These are phyloP conservation scores for Varanus komodoensis DNA, from an alignment of 2,113 vertebrate genomes.

Conservation along the genomic window DNA sequence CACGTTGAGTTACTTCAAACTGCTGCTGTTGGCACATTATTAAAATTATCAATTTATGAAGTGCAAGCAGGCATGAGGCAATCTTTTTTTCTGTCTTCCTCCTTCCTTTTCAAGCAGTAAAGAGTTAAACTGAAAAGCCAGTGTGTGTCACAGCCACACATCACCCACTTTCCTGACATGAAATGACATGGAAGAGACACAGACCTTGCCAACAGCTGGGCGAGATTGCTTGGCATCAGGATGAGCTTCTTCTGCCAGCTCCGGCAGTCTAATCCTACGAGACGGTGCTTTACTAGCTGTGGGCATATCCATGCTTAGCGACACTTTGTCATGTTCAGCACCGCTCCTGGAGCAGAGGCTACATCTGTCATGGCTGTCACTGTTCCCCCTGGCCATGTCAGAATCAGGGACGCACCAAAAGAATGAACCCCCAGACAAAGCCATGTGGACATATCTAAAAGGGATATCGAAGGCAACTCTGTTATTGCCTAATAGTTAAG, in stretches of 20 bases:
- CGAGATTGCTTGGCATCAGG: fast-evolving
- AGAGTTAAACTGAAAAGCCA: slow-evolving; percentile 26
- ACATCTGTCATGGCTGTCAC: neutral
- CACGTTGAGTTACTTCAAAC: slow-evolving; percentile 69
- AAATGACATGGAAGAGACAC: neutral
- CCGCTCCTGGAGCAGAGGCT: neutral
- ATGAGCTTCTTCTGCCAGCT: fast-evolving
- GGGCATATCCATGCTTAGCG: fast-evolving
- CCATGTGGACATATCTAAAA: neutral
- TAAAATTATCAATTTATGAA: slow-evolving; percentile 67
- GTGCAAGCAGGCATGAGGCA: slow-evolving; percentile 33
- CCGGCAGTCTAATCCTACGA: neutral
- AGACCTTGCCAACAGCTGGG: neutral
- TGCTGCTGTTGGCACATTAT: slow-evolving; percentile 73
- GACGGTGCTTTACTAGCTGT: neutral
- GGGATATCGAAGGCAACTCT: neutral
- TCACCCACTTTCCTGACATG: neutral
- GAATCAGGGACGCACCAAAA: neutral
- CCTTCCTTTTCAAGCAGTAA: slow-evolving; percentile 47
- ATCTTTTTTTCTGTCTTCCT: slow-evolving; percentile 1
- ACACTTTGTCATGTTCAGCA: neutral
- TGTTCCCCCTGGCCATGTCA: slow-evolving; percentile 23
- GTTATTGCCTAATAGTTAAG: slow-evolving; percentile 8
- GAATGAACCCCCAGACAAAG: slow-evolving; percentile 27
- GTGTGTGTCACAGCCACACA: neutral